These are phyloP conservation scores for Tachuris rubrigastra DNA, from an alignment of 2,113 vertebrate species.

Conservation along the genomic window DNA sequence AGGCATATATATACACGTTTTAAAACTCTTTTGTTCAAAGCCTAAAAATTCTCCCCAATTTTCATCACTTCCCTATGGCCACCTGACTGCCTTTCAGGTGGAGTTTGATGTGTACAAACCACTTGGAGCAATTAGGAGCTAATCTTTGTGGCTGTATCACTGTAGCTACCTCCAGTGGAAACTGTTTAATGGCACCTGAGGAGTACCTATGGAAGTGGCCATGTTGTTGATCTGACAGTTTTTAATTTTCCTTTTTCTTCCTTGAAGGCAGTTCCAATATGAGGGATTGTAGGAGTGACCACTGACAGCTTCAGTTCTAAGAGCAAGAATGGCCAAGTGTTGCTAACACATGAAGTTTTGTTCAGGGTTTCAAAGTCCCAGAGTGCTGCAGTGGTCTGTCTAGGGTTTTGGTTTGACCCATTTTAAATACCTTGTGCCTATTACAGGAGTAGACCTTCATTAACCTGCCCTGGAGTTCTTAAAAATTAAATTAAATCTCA, in stretches of 20 bases:
- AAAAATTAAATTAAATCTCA: slow-evolving; percentile 48
- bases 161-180: background rate
- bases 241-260: background rate
- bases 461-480: slow-evolving; percentile 37
- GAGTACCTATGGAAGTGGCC: background rate
- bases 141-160: background rate
- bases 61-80: background rate
- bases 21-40: background rate
- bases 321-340: background rate
- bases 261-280: background rate
- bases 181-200: background rate
- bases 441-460: slow-evolving; percentile 26
- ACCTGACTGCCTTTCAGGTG: background rate
- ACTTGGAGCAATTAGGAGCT: background rate
- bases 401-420: slow-evolving; percentile 31
- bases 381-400: background rate
- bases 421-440: background rate
- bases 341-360: background rate
- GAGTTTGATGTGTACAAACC: background rate
- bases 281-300: background rate
- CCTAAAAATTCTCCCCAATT: background rate
- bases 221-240: background rate
- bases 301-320: background rate
- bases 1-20: background rate
- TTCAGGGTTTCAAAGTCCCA: background rate